phyloP scores from a whole-genome alignment of 2,113 vertebrate species.

The Eolophus roseicapilla region DNA sequence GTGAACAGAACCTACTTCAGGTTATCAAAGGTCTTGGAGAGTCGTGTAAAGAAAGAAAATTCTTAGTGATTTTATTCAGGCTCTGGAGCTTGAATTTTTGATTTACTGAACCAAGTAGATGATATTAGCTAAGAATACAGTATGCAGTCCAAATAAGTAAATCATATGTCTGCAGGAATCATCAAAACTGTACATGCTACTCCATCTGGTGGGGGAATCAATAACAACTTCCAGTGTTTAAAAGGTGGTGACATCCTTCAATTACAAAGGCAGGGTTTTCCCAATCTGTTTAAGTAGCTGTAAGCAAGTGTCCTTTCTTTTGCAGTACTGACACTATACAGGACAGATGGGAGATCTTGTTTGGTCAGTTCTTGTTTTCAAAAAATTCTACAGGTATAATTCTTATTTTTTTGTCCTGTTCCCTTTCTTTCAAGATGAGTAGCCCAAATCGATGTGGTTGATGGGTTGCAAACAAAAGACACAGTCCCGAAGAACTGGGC shows the following conservation, averaged over 20 bases:
- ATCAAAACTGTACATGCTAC: slow-evolving; percentile 47
- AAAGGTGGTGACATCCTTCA: not conserved
- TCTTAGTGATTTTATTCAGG: not conserved
- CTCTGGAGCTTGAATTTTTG: not conserved
- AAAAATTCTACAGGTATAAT: not conserved
- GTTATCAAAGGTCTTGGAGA: not conserved
- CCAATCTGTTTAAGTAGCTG: not conserved
- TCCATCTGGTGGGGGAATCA: slow-evolving; percentile 65
- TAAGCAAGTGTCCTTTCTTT: not conserved
- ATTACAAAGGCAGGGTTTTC: not conserved
- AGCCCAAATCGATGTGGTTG: not conserved
- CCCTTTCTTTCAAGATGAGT: not conserved
- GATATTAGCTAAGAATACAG: not conserved
- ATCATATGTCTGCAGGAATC: not conserved
- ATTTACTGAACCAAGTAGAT: not conserved
- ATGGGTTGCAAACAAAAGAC: not conserved
- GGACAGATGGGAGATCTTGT: not conserved
- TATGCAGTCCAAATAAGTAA: not conserved
- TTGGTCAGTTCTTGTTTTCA: not conserved
- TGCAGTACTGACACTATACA: not conserved
- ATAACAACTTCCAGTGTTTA: slow-evolving; percentile 26
- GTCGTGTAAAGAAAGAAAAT: not conserved
- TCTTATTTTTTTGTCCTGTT: not conserved
- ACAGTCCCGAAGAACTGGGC: not conserved
- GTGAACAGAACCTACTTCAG: not conserved